These are phyloP conservation scores for Hirundichthys speculiger DNA, from an alignment of 2,113 vertebrate species.

Conservation along the genomic window DNA sequence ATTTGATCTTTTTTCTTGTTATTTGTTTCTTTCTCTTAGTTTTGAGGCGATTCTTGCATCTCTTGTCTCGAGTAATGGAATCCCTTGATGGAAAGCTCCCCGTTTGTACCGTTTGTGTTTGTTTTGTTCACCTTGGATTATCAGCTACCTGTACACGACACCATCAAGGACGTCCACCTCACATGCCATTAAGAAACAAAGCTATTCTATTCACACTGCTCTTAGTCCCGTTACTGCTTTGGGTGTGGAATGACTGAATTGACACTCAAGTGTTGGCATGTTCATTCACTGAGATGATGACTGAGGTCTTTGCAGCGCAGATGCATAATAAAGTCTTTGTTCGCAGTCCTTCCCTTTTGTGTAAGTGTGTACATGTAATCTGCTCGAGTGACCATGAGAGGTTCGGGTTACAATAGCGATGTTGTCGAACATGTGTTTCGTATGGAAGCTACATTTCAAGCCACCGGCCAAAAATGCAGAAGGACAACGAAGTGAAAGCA, in stretches of 20 bases:
- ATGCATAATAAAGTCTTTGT: not conserved
- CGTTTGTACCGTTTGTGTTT: not conserved
- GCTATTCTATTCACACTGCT: slow-evolving; percentile 18
- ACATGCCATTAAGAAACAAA: not conserved
- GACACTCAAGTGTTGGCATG: slow-evolving; percentile 24
- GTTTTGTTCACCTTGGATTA: not conserved
- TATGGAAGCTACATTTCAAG: no score
- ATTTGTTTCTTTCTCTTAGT: no score
- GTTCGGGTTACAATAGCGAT: no score
- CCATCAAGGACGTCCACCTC: slow-evolving; percentile 15
- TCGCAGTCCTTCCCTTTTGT: no score
- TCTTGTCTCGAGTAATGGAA: no score
- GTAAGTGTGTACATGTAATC: no score
- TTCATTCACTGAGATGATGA: slow-evolving; percentile 4
- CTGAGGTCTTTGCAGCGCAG: slow-evolving; percentile 10
- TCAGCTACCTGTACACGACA: not conserved
- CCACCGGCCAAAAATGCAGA: no score
- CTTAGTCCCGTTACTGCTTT: slow-evolving; percentile 32
- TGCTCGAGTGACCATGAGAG: no score
- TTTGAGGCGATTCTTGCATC: no score
- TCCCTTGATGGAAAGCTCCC: not conserved
- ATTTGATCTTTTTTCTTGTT: no score
- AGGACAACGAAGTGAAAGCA: no score
- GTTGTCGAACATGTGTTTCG: no score
- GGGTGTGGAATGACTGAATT: slow-evolving; percentile 21